Evolutionary conservation across 2,113 vertebrate species (phyloP), one percentile per base, ranked within the genome.

Genomic region (Nycticryphes semicollaris): DNA sequence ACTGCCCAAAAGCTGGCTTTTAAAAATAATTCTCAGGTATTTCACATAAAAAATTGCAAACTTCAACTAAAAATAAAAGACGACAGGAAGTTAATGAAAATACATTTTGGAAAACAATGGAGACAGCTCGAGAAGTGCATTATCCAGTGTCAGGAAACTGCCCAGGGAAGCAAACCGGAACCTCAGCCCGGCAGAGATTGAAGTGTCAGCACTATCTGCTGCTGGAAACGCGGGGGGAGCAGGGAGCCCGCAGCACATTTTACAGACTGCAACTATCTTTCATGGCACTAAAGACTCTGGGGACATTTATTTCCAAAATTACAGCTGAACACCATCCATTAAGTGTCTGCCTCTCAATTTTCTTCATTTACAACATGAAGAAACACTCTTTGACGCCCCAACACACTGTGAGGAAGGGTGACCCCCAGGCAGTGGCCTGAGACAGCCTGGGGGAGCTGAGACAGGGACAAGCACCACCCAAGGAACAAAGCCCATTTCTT

Each of bases 11-110:
- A 93, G 96, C 92, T 96, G 96, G 80, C 96, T 94, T 89, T 94
- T 47, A 96, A 94, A 97, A 96, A 97, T 95, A 87, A 95, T 91
- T 79, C 85, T 66, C 96, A 96, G 96, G 95, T 96, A 97, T 94
- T 93, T 82, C 96, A 93, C 95, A 96, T 94, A 94, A 96, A 96
- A 97, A 96, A 96, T 95, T 96, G 96, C 96, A 79, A 97, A 89
- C 96, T 96, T 69, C 96, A 95, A 96, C 96, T 97, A 96, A 97
- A 97, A 97, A 97, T 97, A 96, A 96, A 91, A 94, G 96, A 96
- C 87, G 96, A 92, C 96, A 96, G 96, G 96, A 97, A 97, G 89
- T 87, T 95, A 96, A 94, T 97, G 96, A 94, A 96, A 96, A 95
- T 89, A 93, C 94, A 94, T 94, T 96, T 77, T 81, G 92, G 92